phyloP scores from a whole-genome alignment of 2,797 vertebrate genomes.

The Bradypodion ventrale region DNA sequence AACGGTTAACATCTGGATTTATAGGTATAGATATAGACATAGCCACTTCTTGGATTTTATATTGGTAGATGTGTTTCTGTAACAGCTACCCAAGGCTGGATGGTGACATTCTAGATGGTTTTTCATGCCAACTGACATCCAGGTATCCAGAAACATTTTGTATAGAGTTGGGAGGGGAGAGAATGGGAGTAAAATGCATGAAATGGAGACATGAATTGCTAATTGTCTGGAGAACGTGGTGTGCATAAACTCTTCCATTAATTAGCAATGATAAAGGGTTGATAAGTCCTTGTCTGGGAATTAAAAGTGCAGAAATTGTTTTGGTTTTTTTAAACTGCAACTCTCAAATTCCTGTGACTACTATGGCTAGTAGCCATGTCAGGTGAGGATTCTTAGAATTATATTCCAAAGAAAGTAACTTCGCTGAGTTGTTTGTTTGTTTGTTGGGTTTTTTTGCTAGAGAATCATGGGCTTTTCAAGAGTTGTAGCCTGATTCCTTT shows the following conservation, averaged over 20 bases:
- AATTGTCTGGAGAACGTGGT: not conserved
- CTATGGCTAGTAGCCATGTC: no score
- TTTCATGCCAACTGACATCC: not conserved
- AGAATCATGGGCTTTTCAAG: no score
- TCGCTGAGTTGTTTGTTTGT: no score
- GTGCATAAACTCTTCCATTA: not conserved
- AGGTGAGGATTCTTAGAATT: no score
- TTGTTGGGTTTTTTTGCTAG: no score
- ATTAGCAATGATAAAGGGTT: not conserved
- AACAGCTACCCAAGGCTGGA: not conserved
- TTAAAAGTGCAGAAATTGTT: not conserved
- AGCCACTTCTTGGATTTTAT: not conserved
- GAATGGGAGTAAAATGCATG: not conserved
- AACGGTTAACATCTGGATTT: no score
- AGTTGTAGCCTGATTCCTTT: no score
- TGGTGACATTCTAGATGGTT: not conserved
- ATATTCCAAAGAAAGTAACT: no score
- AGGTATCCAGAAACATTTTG: not conserved
- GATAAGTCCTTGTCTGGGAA: not conserved
- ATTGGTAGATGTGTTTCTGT: not conserved
- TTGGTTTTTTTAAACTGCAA: not conserved
- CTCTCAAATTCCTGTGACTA: no score
- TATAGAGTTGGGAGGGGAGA: no score
- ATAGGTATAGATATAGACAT: no score
- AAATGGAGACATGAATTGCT: not conserved